A percentile compares a stretch with the other conserved stretches of the same genome.
Evolutionary conservation across 2,888 invertebrate genomes (phyloP).

Genomic region (Tenthredo notha): DNA sequence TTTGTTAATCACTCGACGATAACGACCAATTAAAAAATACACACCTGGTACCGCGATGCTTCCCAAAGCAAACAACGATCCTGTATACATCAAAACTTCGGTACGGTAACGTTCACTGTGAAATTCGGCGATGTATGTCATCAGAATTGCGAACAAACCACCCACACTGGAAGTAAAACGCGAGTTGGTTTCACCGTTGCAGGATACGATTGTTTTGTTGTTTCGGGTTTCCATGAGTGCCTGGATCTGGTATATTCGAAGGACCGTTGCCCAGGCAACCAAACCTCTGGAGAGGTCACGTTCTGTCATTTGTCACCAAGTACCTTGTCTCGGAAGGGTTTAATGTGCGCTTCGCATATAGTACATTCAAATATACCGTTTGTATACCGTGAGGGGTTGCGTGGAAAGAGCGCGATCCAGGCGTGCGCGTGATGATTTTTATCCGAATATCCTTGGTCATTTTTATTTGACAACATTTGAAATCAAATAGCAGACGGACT

Average conservation of each 20-base stretch:
- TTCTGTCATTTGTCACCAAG: slow-evolving; percentile 28
- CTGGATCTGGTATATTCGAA: slow-evolving; percentile 7
- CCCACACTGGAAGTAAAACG: slow-evolving; percentile 79
- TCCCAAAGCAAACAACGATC: slow-evolving; percentile 84
- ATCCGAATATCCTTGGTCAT: too few relatives aligned
- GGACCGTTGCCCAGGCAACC: slow-evolving; percentile 34
- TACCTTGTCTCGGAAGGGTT: slow-evolving; percentile 20
- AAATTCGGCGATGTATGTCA: slow-evolving; percentile 87
- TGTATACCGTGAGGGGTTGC: background rate
- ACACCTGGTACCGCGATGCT: slow-evolving; percentile 82
- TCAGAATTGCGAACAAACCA: slow-evolving; percentile 87
- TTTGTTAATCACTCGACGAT: background rate
- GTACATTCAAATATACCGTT: background rate
- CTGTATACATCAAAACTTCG: slow-evolving; percentile 83
- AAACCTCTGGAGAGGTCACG: background rate
- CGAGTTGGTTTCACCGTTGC: background rate
- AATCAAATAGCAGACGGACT: too few relatives aligned
- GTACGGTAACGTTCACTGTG: slow-evolving; percentile 85
- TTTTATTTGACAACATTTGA: too few relatives aligned
- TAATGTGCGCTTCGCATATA: background rate
- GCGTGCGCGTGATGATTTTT: too few relatives aligned
- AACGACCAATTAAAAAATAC: background rate
- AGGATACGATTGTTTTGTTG: slow-evolving; percentile 23
- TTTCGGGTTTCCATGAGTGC: background rate
- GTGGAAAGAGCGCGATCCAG: too few relatives aligned